Evolutionary conservation across 1,140 invertebrate genomes (phyloP), one percentile per base, ranked within the genome.

Genomic region (Pseudomyrmex dendroicus): DNA sequence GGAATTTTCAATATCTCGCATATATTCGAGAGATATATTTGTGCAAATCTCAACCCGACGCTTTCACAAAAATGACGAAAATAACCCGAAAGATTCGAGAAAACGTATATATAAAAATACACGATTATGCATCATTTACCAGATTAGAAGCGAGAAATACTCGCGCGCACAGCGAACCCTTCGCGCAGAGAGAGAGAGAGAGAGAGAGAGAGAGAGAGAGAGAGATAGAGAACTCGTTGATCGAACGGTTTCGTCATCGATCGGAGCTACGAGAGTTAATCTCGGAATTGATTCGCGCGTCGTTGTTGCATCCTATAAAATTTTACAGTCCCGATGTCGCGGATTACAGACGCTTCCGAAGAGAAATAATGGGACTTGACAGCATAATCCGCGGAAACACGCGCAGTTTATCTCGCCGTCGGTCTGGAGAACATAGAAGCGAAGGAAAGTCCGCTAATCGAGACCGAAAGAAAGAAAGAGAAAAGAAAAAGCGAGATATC

Each of bases 361-460:
- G 52, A 8, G n/a, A 80, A 66, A 76, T 76, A 54, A 78, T 25
- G 5, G 20, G 66, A 46, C 4, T 1, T 2, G 17, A 3, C 35
- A 46, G 25, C 25, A 20, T 66, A 77, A 78, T 78, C 20, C 50
- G 8, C 5, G 35, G 15, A 78, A 78, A 35, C 52, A 13, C 2
- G n/a, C 15, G 5, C 50, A 22, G 13, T 68, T 68, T 78, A n/a
- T 48, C 13, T 70, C 52, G 10, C 2, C n/a, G 25, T 66, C 46
- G 50, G 9, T 44, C n/a, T 56, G 13, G 3, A 52, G 22, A 67
- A 66, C 2, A 56, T n/a, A 46, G 13, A 57, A 57, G 3, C 9
- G 13, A 52, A 52, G 13, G 48, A 48, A 44, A 67, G 56, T 68
- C 52, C 17, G 2, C 9, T 77, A 67, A 77, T 68, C 35, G 61